Conservation (phyloP, 2,113 vertebrate genomes). For the Halcyon senegalensis region DNA sequence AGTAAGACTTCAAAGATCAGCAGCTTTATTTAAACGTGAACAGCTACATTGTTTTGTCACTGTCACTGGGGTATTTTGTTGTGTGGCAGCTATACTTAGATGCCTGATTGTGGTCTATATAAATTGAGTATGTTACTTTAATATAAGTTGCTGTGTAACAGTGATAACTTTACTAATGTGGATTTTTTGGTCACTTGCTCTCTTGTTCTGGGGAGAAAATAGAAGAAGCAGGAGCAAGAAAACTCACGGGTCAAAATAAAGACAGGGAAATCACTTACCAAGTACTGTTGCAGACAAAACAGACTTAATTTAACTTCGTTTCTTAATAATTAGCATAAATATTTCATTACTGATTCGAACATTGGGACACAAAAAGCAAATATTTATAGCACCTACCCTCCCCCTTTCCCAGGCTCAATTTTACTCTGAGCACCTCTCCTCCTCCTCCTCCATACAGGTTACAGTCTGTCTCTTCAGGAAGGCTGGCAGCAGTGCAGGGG, state of each 20-base stretch:
- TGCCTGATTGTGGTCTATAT: background rate
- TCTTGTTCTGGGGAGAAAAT: background rate
- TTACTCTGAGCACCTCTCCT: background rate
- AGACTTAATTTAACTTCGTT: background rate
- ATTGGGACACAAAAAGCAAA: background rate
- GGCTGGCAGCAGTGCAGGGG: background rate
- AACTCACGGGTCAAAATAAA: background rate
- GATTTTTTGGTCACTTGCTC: background rate
- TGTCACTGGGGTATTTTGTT: background rate
- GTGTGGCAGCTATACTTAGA: background rate
- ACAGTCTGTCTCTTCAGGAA: background rate
- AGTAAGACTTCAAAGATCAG: background rate
- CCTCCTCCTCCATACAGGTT: rapidly evolving
- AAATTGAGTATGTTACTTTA: background rate
- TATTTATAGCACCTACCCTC: background rate
- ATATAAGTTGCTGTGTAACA: background rate
- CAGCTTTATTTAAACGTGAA: background rate
- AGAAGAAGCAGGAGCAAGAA: background rate
- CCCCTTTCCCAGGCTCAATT: background rate
- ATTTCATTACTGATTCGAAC: background rate
- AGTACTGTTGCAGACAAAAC: background rate
- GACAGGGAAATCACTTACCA: background rate
- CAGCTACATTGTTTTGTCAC: background rate
- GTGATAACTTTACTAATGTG: background rate
- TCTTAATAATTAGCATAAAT: background rate